phyloP scores from a whole-genome alignment of 2,888 invertebrate genomes.

The Steinernema carpocapsae region DNA sequence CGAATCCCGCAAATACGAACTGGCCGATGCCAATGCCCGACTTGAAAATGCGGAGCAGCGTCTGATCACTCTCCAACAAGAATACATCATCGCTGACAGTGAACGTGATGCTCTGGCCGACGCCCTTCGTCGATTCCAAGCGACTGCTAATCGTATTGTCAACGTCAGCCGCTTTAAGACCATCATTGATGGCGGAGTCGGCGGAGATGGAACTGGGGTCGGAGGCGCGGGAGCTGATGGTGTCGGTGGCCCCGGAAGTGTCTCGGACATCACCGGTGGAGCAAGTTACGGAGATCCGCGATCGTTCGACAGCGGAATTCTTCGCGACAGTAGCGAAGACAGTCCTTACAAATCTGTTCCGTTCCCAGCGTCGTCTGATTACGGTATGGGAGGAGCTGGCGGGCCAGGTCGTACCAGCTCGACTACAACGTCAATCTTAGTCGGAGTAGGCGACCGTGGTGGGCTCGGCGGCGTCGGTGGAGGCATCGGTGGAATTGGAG shows the following conservation, averaged over 20 bases:
- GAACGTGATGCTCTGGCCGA: slow-evolving; percentile 64
- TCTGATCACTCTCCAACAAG: slow-evolving; percentile 62
- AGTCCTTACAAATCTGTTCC: slow-evolving; percentile 32
- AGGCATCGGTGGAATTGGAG: slow-evolving; percentile 37
- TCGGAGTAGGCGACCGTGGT: neutral
- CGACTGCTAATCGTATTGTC: slow-evolving; percentile 62
- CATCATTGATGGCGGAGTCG: slow-evolving; percentile 32
- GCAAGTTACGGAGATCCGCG: slow-evolving; percentile 13
- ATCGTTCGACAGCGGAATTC: slow-evolving; percentile 24
- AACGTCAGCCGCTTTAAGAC: slow-evolving; percentile 54
- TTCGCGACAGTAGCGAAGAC: slow-evolving; percentile 3
- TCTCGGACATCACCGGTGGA: neutral
- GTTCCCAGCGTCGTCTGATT: slow-evolving; percentile 9
- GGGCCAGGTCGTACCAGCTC: neutral
- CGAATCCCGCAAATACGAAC: slow-evolving; percentile 65
- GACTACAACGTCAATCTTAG: neutral
- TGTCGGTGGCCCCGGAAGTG: neutral
- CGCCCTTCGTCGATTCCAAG: slow-evolving; percentile 65
- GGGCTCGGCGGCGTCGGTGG: slow-evolving; percentile 9
- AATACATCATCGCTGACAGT: slow-evolving; percentile 64
- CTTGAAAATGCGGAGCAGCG: slow-evolving; percentile 67
- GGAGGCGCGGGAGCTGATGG: neutral
- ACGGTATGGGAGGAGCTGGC: slow-evolving; percentile 12
- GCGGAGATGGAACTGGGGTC: slow-evolving; percentile 28
- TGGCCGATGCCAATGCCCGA: slow-evolving; percentile 61